These are phyloP conservation scores for Ceyx cyanopectus DNA, from an alignment of 2,113 vertebrate species.

Conservation along the genomic window DNA sequence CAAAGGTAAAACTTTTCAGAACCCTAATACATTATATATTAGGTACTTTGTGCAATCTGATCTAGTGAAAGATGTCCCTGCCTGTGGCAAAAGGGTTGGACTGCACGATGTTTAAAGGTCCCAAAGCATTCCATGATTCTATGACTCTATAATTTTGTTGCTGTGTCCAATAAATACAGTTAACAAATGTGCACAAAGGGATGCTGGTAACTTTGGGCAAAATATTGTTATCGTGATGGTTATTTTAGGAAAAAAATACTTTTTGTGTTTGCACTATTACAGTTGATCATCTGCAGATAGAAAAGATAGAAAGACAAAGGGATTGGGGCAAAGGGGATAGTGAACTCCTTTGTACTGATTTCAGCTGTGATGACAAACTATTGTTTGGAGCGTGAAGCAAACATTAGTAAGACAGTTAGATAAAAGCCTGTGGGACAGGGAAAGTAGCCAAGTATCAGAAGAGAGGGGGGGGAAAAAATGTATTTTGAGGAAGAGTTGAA, in stretches of 20 bases:
- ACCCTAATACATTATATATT: not conserved
- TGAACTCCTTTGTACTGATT: not conserved
- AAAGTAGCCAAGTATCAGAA: slow-evolving; percentile 11
- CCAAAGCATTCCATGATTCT: not conserved
- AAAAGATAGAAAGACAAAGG: not conserved
- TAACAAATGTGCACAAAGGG: not conserved
- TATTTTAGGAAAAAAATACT: not conserved
- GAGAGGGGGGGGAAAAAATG: not conserved
- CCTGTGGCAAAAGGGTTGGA: accelerated
- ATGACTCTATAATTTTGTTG: not conserved
- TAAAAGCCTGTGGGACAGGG: not conserved
- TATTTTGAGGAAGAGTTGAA: not conserved
- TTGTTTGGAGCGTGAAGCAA: not conserved
- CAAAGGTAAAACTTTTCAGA: not conserved
- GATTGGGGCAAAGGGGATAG: not conserved
- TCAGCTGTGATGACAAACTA: slow-evolving; percentile 13
- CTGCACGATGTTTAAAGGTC: too few species aligned
- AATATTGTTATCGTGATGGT: not conserved
- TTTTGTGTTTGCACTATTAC: not conserved
- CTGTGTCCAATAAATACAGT: not conserved
- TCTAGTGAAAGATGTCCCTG: not conserved
- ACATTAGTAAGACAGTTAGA: not conserved
- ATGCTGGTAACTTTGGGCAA: not conserved
- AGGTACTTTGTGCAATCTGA: accelerated
- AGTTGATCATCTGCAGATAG: not conserved